Percentiles rank a stretch among this genome's conserved stretches.
These are phyloP conservation scores for Sthenelais limicola DNA, from an alignment of 2,888 invertebrate species.

Conservation along the genomic window DNA sequence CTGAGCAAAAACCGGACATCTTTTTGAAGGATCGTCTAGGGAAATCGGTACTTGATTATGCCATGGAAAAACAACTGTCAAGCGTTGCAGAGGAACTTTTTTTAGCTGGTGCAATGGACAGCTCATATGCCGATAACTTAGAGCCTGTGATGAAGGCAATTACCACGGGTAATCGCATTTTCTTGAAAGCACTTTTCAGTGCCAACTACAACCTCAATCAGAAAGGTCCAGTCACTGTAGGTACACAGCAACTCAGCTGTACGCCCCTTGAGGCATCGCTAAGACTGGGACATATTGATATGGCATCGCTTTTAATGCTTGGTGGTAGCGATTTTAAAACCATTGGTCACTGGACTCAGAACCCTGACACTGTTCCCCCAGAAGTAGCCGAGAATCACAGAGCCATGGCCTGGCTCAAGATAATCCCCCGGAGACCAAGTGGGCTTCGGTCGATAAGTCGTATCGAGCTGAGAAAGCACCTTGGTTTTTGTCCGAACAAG, in stretches of 20 bases:
- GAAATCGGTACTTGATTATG: slow-evolving; percentile 2
- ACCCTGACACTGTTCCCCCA: neutral
- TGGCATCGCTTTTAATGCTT: neutral
- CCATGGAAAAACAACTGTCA: neutral
- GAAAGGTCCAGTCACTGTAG: neutral
- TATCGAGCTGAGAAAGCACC: neutral
- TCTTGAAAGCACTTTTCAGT: neutral
- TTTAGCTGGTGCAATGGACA: slow-evolving; percentile 4
- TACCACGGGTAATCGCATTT: neutral
- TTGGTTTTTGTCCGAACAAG: slow-evolving; percentile 16
- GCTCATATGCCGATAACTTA: neutral
- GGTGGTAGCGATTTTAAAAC: neutral
- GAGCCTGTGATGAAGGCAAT: slow-evolving; percentile 8
- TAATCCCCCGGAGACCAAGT: neutral
- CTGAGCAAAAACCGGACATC: neutral
- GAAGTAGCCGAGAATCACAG: slow-evolving; percentile 5
- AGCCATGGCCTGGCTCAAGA: slow-evolving; percentile 7
- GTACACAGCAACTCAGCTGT: neutral
- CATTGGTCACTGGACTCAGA: neutral
- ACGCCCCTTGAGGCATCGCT: slow-evolving; percentile 9
- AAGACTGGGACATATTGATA: neutral
- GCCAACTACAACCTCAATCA: slow-evolving; percentile 20
- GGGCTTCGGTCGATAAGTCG: neutral
- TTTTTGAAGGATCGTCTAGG: neutral
- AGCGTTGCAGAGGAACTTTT: neutral